These are phyloP conservation scores for Apodemus speciosus DNA, from an alignment of 2,113 vertebrate genomes.

Conservation along the genomic window DNA sequence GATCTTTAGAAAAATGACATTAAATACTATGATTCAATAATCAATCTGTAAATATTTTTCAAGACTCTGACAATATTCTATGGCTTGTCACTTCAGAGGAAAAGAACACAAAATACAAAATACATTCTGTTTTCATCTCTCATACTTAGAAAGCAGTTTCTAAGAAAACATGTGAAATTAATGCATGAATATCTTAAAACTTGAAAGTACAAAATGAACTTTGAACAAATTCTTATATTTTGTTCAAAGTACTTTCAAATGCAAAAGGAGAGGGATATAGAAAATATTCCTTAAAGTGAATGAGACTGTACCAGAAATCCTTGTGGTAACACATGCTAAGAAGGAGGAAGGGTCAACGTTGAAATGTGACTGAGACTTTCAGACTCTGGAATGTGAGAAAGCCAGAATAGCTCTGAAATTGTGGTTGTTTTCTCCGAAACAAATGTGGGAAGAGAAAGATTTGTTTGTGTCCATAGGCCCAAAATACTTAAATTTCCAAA, in stretches of 20 bases:
- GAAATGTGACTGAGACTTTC: background rate
- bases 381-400: background rate
- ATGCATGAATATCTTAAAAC: background rate
- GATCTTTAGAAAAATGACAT: background rate
- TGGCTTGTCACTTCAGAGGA: background rate
- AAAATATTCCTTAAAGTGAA: background rate
- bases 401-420: background rate
- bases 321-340: background rate
- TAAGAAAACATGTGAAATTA: background rate
- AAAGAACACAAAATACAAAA: background rate
- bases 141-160: background rate
- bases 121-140: background rate
- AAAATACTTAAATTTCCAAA: background rate
- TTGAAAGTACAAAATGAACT: background rate
- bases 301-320: background rate
- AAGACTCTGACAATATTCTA: background rate
- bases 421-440: background rate
- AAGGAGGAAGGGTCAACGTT: background rate
- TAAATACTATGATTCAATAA: constrained; percentile 18
- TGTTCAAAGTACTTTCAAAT: constrained; percentile 3
- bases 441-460: background rate
- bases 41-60: background rate
- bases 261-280: background rate
- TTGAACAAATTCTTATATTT: background rate
- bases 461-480: background rate